Evolutionary conservation across 2,797 vertebrate genomes (phyloP).

Genomic region (Fratercula arctica): DNA sequence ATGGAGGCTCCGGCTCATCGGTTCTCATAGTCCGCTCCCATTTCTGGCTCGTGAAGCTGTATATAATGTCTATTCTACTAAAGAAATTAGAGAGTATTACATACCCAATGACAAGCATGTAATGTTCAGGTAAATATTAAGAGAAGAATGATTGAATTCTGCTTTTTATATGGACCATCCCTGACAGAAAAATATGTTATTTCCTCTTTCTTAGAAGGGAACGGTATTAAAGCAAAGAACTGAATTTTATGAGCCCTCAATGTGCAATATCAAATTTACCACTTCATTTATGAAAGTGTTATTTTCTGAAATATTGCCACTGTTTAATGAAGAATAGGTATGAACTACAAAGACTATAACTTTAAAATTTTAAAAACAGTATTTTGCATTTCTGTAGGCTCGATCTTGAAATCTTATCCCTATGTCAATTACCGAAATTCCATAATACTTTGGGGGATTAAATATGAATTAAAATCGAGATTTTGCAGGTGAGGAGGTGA

Average conservation of each 20-base stretch:
- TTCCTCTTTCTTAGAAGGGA: neutral
- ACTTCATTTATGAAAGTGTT: neutral
- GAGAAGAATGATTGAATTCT: neutral
- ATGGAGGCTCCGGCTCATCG: slow-evolving; percentile 87
- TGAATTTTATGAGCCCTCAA: neutral
- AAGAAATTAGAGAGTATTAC: slow-evolving; percentile 87
- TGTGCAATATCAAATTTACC: neutral
- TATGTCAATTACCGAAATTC: neutral
- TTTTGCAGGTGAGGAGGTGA: neutral
- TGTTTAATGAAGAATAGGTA: neutral
- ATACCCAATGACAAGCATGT: slow-evolving; percentile 84
- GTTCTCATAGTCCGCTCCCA: slow-evolving; percentile 79
- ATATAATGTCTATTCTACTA: slow-evolving; percentile 77
- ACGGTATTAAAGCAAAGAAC: neutral
- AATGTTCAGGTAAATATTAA: slow-evolving; percentile 83
- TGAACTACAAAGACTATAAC: neutral
- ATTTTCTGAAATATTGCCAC: neutral
- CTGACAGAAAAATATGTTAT: neutral
- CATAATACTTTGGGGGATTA: neutral
- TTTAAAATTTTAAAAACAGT: neutral
- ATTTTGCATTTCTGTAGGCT: neutral
- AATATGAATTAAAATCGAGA: neutral
- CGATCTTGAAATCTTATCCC: neutral
- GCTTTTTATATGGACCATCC: neutral
- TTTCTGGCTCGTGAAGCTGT: slow-evolving; percentile 72